Base-by-base conservation (phyloP, 1,140 invertebrate genomes). In the Dreissena rostriformis region DNA sequence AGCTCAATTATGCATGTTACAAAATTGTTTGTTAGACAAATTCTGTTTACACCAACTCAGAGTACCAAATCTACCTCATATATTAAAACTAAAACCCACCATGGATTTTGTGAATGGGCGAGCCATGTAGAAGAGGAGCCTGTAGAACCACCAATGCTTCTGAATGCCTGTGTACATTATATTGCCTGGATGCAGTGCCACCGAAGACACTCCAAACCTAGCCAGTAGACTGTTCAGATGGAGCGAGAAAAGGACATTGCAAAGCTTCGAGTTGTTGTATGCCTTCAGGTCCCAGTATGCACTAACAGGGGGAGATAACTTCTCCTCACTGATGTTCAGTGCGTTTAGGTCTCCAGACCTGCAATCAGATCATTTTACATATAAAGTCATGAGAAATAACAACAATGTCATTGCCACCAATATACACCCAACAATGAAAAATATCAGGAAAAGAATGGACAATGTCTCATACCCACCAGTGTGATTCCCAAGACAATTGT, bases 81-180 rank as follows among this genome's bases (percentile, higher is more conserved):
- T 26, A 61, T 75, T 61, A 12, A 24, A 17, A 19, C n/a, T n/a
- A 63, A 17, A 71, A 93, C 95, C 95, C 94, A 98, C 97, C 95
- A 98, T 91, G n/a, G 97, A 97, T 94, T 99, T 99, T 11, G 98
- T 98, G 92, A 99, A 99, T 28, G 98, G 98, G 52, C 97, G 94
- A 4, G 96, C 97, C 5, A 98, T 19, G n/a, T 95, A 94, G 92
- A 97, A 98, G 0, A 97, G 87, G 0, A 98, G 82, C 88, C 95
- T 94, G 86, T 96, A 98, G 0, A 97, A 85, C 97, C 97, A 98
- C 95, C 97, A 98, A 91, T 97, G 95, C 51, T 97, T 94, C n/a
- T 95, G 93, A 6, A 99, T 26, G 83, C 95, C 95, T 12, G 96
- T 96, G 82, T 94, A 96, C 10, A 98, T 96, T 95, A 98, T 95